Conservation (phyloP, 2,113 vertebrate genomes). For the Sphyrna mokarran region DNA sequence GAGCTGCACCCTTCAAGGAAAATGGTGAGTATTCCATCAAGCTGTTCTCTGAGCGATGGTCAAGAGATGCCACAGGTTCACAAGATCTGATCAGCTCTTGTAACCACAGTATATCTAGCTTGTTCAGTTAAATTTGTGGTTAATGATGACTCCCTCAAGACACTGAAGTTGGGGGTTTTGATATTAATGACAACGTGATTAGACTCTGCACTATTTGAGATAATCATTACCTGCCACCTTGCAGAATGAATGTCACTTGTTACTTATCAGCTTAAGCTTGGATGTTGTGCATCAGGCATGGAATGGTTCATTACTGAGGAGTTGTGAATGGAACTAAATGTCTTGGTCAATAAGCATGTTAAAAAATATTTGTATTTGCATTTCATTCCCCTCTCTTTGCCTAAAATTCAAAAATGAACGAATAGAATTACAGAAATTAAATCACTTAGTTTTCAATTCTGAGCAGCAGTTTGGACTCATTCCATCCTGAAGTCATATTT, state of each 20-base stretch:
- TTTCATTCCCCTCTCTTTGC: no score
- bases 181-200: background rate
- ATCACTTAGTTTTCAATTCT: no score
- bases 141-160: background rate
- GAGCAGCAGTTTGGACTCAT: no score
- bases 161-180: background rate
- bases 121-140: background rate
- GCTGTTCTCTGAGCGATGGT: no score
- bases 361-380: background rate
- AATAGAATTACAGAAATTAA: no score
- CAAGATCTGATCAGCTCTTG: background rate
- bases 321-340: background rate
- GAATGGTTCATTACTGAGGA: background rate
- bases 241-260: background rate
- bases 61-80: no score
- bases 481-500: no score
- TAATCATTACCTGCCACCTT: background rate
- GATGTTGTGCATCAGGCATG: background rate
- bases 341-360: background rate
- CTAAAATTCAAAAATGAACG: no score
- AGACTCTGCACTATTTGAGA: background rate
- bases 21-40: background rate
- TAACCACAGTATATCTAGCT: background rate
- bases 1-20: background rate
- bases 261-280: no score